Percentiles rank a stretch among this genome's conserved stretches.
Evolutionary conservation across 2,888 invertebrate genomes (phyloP).

Genomic region (Yponomeuta sedellus): DNA sequence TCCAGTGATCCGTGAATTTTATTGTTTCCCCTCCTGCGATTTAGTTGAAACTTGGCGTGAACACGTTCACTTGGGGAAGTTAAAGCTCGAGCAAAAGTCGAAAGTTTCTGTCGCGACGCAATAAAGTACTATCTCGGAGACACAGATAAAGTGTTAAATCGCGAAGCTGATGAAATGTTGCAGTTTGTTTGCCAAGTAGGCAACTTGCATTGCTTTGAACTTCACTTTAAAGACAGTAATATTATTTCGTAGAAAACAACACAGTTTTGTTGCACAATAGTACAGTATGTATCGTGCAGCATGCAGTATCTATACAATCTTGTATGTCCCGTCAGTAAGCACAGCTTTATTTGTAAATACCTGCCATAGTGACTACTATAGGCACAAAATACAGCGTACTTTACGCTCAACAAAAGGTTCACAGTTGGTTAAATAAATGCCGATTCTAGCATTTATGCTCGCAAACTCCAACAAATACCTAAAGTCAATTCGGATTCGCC

Average conservation of each 20-base stretch:
- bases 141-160: constrained; percentile 1
- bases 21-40: constrained; percentile 56
- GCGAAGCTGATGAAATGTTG: not conserved
- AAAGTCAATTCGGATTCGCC: not conserved
- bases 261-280: too few species aligned
- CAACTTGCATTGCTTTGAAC: not conserved
- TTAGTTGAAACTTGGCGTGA: constrained; percentile 51
- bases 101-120: not conserved
- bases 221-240: not conserved
- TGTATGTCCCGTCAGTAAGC: too few species aligned
- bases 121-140: not conserved
- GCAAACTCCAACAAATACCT: not conserved
- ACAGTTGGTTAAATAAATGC: not conserved
- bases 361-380: not conserved
- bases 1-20: constrained; percentile 63
- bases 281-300: too few species aligned
- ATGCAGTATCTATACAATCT: too few species aligned
- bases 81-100: constrained; percentile 6
- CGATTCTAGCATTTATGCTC: not conserved
- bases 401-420: too few species aligned
- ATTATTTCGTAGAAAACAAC: not conserved
- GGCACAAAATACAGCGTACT: not conserved
- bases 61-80: constrained; percentile 33
- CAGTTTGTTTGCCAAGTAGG: not conserved
- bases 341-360: not conserved